These are phyloP conservation scores for Cenopis cana DNA, from an alignment of 2,888 invertebrate genomes.

Conservation along the genomic window DNA sequence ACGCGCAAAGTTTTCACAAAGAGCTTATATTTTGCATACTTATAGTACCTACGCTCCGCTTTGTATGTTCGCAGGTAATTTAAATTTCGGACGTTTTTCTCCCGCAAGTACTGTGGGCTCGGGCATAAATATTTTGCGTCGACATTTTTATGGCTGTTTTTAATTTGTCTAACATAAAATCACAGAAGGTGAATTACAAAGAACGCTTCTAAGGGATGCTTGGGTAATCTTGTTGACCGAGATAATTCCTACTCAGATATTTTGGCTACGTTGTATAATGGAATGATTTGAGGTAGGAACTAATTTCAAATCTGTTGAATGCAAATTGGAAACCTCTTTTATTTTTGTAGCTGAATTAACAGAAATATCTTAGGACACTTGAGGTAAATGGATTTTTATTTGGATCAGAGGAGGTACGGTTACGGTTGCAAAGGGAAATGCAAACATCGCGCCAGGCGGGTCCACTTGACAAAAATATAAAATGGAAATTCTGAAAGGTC, in stretches of 20 bases:
- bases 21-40: slow-evolving; percentile 45
- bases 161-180: slow-evolving; percentile 41
- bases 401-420: slow-evolving; percentile 19
- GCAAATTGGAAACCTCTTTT: neutral
- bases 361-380: slow-evolving; percentile 21
- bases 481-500: slow-evolving; percentile 44
- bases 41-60: slow-evolving; percentile 32
- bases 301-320: neutral
- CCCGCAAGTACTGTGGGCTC: slow-evolving; percentile 27
- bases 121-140: slow-evolving; percentile 42
- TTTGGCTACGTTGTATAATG: neutral
- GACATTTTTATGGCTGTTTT: slow-evolving; percentile 43
- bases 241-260: slow-evolving; percentile 1
- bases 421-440: slow-evolving; percentile 36
- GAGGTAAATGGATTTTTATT: slow-evolving; percentile 33
- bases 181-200: slow-evolving; percentile 34
- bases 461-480: slow-evolving; percentile 40
- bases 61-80: slow-evolving; percentile 40
- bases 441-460: slow-evolving; percentile 38
- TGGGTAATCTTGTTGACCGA: slow-evolving; percentile 10
- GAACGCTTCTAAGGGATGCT: slow-evolving; percentile 17
- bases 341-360: neutral
- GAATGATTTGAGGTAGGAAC: neutral
- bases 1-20: slow-evolving; percentile 62
- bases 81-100: slow-evolving; percentile 43